Evolutionary conservation across 2,888 invertebrate genomes (phyloP).

Genomic region (Cordilura impudica): DNA sequence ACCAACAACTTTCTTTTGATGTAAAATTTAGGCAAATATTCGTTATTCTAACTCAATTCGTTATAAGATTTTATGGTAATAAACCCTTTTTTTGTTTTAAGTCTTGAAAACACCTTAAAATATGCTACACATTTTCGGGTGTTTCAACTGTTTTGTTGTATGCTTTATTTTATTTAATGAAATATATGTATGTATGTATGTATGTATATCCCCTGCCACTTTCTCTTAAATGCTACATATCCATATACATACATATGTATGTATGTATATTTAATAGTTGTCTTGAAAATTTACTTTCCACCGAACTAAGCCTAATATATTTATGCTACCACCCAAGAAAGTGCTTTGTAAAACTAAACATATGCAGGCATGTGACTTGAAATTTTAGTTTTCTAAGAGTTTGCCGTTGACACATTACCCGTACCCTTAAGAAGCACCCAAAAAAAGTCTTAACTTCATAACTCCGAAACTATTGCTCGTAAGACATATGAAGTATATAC

Average conservation of each 20-base stretch:
- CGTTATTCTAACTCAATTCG: neutral
- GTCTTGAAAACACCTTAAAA: neutral
- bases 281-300: neutral
- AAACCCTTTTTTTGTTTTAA: conserved; percentile 21
- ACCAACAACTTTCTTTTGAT: conserved; percentile 35
- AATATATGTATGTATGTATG: no score
- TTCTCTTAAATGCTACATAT: no score
- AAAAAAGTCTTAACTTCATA: conserved; percentile 29
- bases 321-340: neutral
- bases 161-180: conserved; percentile 6
- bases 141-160: neutral
- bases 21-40: neutral
- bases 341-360: neutral
- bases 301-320: no score
- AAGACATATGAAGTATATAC: conserved; percentile 6
- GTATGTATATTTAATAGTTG: neutral
- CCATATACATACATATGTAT: neutral
- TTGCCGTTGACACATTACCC: conserved; percentile 46
- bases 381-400: neutral
- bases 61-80: conserved; percentile 54
- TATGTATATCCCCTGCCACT: no score
- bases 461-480: conserved; percentile 8
- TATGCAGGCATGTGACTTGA: neutral
- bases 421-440: neutral
- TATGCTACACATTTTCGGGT: conserved; percentile 33